Conservation (phyloP, 2,797 vertebrate species). For the Micropoecilia bifurca region DNA sequence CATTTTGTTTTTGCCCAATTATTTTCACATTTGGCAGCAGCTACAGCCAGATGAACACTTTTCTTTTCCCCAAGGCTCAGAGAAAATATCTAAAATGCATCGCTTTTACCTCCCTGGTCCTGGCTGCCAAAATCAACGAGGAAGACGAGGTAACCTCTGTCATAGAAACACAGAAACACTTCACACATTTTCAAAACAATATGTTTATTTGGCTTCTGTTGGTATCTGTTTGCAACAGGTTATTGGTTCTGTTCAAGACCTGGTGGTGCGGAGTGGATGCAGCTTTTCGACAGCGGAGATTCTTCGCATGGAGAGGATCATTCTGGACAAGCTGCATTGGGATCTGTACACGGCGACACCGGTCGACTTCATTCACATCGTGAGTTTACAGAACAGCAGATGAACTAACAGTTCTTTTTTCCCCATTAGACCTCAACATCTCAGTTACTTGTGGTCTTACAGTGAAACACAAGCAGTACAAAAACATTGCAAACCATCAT, state of each 20-base stretch:
- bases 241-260: slow-evolving; percentile 84
- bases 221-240: slow-evolving; percentile 80
- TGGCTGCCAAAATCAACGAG: slow-evolving; percentile 86
- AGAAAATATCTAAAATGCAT: slow-evolving; percentile 83
- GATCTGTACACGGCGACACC: slow-evolving; percentile 87
- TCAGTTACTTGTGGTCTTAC: slow-evolving; percentile 38
- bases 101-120: slow-evolving; percentile 83
- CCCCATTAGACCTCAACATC: slow-evolving; percentile 31
- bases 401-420: slow-evolving; percentile 21
- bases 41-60: neutral
- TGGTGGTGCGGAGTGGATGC: slow-evolving; percentile 85
- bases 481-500: slow-evolving; percentile 61
- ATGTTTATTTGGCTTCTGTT: slow-evolving; percentile 80
- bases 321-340: slow-evolving; percentile 89
- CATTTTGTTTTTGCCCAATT: neutral
- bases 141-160: slow-evolving; percentile 82
- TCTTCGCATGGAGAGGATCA: slow-evolving; percentile 89
- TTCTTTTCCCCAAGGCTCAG: slow-evolving; percentile 73
- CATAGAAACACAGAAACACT: fast-evolving
- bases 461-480: slow-evolving; percentile 54
- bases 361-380: slow-evolving; percentile 88
- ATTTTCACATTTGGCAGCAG: neutral
- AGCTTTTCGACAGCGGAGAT: slow-evolving; percentile 87
- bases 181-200: slow-evolving; percentile 58
- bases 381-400: slow-evolving; percentile 75